Base-by-base conservation (phyloP, 2,888 invertebrate species). In the Homarus gammarus region DNA sequence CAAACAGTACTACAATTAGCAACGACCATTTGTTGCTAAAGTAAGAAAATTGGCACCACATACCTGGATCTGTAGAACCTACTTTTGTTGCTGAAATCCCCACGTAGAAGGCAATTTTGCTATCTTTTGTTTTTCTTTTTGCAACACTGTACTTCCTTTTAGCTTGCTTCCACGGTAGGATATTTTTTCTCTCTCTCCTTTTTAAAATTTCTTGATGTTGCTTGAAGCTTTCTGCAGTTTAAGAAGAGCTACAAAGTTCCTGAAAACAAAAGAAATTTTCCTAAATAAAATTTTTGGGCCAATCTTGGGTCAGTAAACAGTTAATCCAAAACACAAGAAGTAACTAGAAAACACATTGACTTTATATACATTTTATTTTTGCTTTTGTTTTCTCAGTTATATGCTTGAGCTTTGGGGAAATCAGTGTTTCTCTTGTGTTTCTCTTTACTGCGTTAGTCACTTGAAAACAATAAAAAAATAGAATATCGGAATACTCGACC, bases 41-140 rank as follows among this genome's bases (percentile, higher is more conserved):
- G 70, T 70, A 51, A 70, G 68, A 78, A 86, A 86, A 79, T 79
- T 86, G 86, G 86, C 79, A 86, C 79, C 86, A 70, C 78, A 86
- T 61, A 36, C 86, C 86, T 86, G 79, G 79, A 79, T 51, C 86
- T 79, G 86, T 86, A 78, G 78, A 49, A 40, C 70, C 78, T 44
- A 33, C 27, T 33, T 79, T 15, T 75, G 18, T 22, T 56, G 40
- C 75, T 75, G 61, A 40, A 5, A 38, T 70, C 61, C 27, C 31
- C 3, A 15, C 49, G 77, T 77, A 27, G 31, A 8, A 64, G n/a
- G 27, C 27, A 27, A 1, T 64, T 5, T 27, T 64, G 27, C 27
- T 44, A n/a, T n/a, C n/a, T 44, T 44, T 44, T 64, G 3, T 27
- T 27, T 5, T 64, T 22, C 3, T 64, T 64, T 64, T 64, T 27